These are phyloP conservation scores for Tetrax tetrax DNA, from an alignment of 2,113 vertebrate genomes.

Conservation along the genomic window DNA sequence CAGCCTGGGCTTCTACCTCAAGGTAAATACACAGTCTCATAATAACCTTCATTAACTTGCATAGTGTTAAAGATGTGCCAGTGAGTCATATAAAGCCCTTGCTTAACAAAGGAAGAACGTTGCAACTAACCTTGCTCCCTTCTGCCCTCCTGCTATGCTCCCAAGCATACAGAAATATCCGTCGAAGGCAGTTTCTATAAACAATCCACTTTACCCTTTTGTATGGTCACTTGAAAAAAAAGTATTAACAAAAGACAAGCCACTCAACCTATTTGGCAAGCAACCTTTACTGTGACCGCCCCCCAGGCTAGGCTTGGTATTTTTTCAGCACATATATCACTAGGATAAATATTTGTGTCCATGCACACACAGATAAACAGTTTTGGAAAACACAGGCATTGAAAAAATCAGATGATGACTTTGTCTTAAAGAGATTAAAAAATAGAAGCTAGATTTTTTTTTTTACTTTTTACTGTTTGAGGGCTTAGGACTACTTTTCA, in stretches of 20 bases:
- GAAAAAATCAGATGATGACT: neutral
- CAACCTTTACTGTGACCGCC: neutral
- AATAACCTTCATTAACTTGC: neutral
- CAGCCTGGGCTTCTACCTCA: neutral
- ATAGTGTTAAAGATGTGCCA: neutral
- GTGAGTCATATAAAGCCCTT: constrained; percentile 11
- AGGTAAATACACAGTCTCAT: neutral
- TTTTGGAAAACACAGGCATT: neutral
- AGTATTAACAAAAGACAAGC: neutral
- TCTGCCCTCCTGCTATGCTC: constrained; percentile 2
- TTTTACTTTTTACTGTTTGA: constrained; percentile 16
- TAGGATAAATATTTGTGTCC: constrained; percentile 54
- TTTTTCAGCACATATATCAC: constrained; percentile 13
- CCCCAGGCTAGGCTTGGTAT: neutral
- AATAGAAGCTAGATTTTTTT: neutral
- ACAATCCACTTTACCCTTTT: constrained; percentile 42
- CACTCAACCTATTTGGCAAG: neutral
- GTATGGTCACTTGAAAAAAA: neutral
- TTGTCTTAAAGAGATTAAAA: constrained; percentile 29
- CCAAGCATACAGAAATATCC: neutral
- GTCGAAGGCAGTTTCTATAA: neutral
- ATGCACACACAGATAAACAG: constrained; percentile 17
- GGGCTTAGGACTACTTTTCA: constrained; percentile 16
- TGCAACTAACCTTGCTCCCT: constrained; percentile 35
- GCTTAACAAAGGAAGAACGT: constrained; percentile 5